Evolutionary conservation across 1,140 invertebrate species (phyloP), one percentile per base, ranked within the genome.

Genomic region (Dinoponera quadriceps): DNA sequence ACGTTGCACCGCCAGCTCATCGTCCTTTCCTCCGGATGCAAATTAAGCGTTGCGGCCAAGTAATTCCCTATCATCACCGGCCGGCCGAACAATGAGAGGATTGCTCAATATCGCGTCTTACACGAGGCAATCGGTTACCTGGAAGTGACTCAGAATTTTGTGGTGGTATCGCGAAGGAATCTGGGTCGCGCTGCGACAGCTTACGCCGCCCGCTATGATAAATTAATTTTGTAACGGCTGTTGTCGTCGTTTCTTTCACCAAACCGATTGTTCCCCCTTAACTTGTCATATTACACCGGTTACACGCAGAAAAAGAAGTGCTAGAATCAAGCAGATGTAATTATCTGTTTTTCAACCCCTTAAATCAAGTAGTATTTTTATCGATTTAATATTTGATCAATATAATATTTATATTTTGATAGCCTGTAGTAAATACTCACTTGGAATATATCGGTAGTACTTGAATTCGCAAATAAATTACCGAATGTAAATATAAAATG

Each of bases 91-190:
- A 87, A 87, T 66, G 59, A 73, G 71, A 54, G 69, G 77, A 86
- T 87, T 83, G 85, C 84, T 57, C 74, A 85, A 85, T 68, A 63
- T 25, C 57, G 63, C 71, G 55, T 82, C 62, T 55, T 85, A 33
- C n/a, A 57, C 72, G 84, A 77, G 66, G 54, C 63, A 49, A 55
- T 77, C 75, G 65, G 84, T 77, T 80, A 72, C 80, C 78, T 77
- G 72, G 78, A 75, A 69, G 69, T 81, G 33, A 86, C 66, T 84
- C 78, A 48, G 63, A 87, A 85, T 85, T 85, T 86, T 55, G 84
- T 77, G 71, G 71, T 68, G 59, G 72, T 63, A 59, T 38, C 9
- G 29, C 5, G 60, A 1, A 27, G 51, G 66, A 66, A 87, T 86
- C 80, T 83, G 55, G 85, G 85, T 86, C 80, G 33, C 18, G 57